Conservation (phyloP, 1,140 invertebrate genomes). For the Aphaenogaster ashmeadi region DNA sequence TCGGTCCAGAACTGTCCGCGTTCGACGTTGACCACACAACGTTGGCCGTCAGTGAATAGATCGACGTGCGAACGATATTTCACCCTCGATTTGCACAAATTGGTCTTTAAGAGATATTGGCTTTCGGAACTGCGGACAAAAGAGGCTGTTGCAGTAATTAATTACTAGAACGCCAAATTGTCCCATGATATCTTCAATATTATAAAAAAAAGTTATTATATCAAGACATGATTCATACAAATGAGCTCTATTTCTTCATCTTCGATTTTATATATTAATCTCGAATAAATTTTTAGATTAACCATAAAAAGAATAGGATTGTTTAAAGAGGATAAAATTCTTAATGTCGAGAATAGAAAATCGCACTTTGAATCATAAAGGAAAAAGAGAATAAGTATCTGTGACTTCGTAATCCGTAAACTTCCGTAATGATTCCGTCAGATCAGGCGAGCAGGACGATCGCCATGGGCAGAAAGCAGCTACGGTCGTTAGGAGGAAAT, state of each 20-base stretch:
- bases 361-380: not conserved
- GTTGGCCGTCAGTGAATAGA: conserved; percentile 49
- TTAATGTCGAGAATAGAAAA: not conserved
- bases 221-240: not conserved
- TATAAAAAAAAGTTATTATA: not conserved
- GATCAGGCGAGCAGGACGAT: conserved; percentile 32
- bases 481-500: conserved; percentile 76
- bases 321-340: not conserved
- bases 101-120: conserved; percentile 52
- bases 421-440: conserved; percentile 56
- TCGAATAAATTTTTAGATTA: not conserved
- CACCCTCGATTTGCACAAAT: conserved; percentile 55
- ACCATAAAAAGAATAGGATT: not conserved
- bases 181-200: not conserved
- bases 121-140: conserved; percentile 24
- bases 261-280: not conserved
- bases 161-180: not conserved
- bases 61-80: conserved; percentile 48
- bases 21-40: conserved; percentile 57
- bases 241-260: not conserved
- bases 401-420: conserved; percentile 37
- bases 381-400: conserved; percentile 16
- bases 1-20: conserved; percentile 60
- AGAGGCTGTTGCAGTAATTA: conserved; percentile 22
- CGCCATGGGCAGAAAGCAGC: conserved; percentile 52